Conservation (phyloP, 2,797 vertebrate genomes). For the Pteropus rufus region DNA sequence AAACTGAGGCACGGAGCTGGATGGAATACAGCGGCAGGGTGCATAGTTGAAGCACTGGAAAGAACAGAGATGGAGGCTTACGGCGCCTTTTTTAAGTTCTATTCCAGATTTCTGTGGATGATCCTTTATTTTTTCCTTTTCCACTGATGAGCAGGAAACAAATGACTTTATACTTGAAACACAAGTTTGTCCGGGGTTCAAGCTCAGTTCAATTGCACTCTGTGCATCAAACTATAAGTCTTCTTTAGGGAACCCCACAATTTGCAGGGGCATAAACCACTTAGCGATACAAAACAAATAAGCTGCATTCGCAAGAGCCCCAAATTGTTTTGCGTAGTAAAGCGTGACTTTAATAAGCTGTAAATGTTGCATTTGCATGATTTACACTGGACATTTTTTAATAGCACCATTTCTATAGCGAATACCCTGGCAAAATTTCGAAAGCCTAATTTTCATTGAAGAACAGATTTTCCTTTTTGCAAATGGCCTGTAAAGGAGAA, state of each 20-base stretch:
- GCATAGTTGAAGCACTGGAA: too few relatives aligned
- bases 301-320: constrained; percentile 1
- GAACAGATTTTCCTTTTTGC: constrained; percentile 69
- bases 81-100: not conserved
- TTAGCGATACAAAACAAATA: constrained; percentile 7
- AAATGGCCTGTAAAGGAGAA: constrained; percentile 75
- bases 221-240: not conserved
- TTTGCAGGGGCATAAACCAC: not conserved
- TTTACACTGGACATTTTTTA: constrained; percentile 29
- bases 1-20: not conserved
- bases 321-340: constrained; percentile 2
- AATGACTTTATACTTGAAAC: not conserved
- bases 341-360: constrained; percentile 15
- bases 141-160: not conserved
- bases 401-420: not conserved
- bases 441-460: constrained; percentile 40
- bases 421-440: constrained; percentile 51
- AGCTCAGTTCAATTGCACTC: not conserved
- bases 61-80: not conserved
- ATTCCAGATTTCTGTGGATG: not conserved
- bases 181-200: not conserved
- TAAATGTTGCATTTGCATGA: not conserved
- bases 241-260: constrained; percentile 24
- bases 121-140: not conserved
- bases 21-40: not conserved